These are phyloP conservation scores for Galaxias olidus DNA, from an alignment of 2,797 vertebrate species.

Conservation along the genomic window DNA sequence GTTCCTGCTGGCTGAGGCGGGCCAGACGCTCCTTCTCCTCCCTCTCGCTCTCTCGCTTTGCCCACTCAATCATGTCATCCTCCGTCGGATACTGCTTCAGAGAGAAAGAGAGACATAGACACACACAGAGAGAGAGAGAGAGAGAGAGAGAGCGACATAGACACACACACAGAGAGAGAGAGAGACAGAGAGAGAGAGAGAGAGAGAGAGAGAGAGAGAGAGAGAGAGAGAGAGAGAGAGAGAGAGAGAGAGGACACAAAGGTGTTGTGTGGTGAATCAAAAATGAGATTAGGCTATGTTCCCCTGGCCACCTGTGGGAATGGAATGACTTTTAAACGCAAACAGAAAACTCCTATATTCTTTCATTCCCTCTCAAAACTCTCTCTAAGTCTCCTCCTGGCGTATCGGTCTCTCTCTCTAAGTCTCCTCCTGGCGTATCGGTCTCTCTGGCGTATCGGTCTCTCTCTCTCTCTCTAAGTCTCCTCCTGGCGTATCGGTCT, in stretches of 20 bases:
- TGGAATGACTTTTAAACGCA: constrained; percentile 5
- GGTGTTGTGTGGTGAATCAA: neutral
- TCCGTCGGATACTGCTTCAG: constrained; percentile 92
- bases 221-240: too few relatives aligned
- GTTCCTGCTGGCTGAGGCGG: constrained; percentile 93
- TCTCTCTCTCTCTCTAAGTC: neutral
- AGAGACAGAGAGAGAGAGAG: constrained; percentile 32
- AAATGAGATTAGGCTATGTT: too few relatives aligned
- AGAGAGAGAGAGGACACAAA: too few relatives aligned
- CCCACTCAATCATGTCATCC: constrained; percentile 99
- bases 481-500: too few relatives aligned
- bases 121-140: constrained; percentile 34
- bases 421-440: too few relatives aligned
- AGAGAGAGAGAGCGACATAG: neutral
- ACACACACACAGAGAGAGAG: constrained; percentile 18
- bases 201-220: constrained; percentile 14
- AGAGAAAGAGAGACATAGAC: constrained; percentile 51
- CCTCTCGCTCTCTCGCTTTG: constrained; percentile 95
- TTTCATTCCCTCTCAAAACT: neutral
- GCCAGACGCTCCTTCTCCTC: constrained; percentile 95
- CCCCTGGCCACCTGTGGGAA: too few relatives aligned
- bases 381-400: too few relatives aligned
- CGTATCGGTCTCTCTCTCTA: too few relatives aligned
- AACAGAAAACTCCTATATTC: neutral
- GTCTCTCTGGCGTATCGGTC: too few relatives aligned